Conservation (phyloP, 1,140 invertebrate genomes). For the Uloborus diversus region DNA sequence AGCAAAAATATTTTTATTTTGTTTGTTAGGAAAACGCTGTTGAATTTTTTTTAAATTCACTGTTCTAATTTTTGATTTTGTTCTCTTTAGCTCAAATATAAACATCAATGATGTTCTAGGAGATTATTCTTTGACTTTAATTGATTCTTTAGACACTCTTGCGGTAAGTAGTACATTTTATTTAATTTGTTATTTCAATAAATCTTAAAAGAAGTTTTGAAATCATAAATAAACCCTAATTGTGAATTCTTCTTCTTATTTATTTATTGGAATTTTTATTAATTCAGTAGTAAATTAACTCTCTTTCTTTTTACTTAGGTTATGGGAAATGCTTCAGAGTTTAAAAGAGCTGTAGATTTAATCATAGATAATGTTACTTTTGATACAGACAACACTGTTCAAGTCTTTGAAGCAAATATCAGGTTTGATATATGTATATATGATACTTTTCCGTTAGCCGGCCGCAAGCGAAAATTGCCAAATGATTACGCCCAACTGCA, state of each 20-base stretch:
- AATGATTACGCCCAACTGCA: no score
- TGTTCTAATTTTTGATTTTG: no score
- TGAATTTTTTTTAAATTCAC: no score
- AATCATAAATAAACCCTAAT: background rate
- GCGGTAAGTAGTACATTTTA: conserved; percentile 65
- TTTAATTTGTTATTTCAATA: background rate
- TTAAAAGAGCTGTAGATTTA: conserved; percentile 72
- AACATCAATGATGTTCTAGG: conserved; percentile 80
- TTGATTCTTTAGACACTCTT: conserved; percentile 70
- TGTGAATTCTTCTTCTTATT: background rate
- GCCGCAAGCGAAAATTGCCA: no score
- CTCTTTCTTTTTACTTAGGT: conserved; percentile 62
- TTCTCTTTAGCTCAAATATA: conserved; percentile 73
- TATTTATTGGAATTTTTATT: background rate
- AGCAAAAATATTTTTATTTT: no score
- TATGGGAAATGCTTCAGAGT: conserved; percentile 71
- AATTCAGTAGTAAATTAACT: background rate
- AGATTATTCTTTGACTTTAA: conserved; percentile 71
- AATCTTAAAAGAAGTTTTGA: background rate
- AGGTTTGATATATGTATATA: conserved; percentile 68
- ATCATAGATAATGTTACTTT: conserved; percentile 73
- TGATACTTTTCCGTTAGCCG: no score
- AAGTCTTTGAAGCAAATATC: conserved; percentile 78
- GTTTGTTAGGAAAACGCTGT: no score
- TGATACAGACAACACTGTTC: conserved; percentile 74